phyloP scores from a whole-genome alignment of 2,797 vertebrate species.

The Phrynocephalus guinanensis region DNA sequence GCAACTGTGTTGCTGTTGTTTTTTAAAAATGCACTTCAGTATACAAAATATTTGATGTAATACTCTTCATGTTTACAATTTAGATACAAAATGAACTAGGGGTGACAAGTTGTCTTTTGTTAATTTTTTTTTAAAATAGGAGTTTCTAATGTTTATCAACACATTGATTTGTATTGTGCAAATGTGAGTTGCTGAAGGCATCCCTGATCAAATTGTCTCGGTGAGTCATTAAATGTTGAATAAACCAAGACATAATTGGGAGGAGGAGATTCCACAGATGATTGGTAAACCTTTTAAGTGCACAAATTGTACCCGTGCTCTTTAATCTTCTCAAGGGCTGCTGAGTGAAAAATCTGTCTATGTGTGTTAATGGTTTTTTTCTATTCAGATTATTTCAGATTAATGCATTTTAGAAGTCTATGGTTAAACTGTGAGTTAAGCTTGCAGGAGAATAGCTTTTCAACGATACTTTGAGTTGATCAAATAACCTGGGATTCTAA shows the following conservation, averaged over 20 bases:
- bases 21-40: not conserved
- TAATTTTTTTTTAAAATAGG: constrained; percentile 1
- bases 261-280: constrained; percentile 61
- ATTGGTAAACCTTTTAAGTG: constrained; percentile 61
- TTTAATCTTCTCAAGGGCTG: constrained; percentile 76
- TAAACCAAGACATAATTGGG: constrained; percentile 66
- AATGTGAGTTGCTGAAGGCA: constrained; percentile 55
- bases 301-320: constrained; percentile 64
- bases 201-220: constrained; percentile 68
- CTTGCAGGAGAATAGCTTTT: constrained; percentile 39
- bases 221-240: constrained; percentile 55
- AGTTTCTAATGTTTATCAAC: constrained; percentile 65
- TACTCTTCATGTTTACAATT: not conserved
- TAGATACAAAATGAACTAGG: not conserved
- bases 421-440: constrained; percentile 53
- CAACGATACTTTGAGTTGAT: constrained; percentile 53
- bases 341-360: constrained; percentile 66
- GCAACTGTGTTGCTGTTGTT: not conserved
- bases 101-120: constrained; percentile 42
- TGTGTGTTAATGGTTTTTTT: constrained; percentile 72
- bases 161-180: constrained; percentile 64
- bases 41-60: not conserved
- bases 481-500: constrained; percentile 48
- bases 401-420: constrained; percentile 55
- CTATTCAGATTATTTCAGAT: constrained; percentile 59